Percentiles rank a stretch among this genome's conserved stretches.
Conservation (phyloP, 2,888 invertebrate species). For the Hermaeophaga mercurialis region DNA sequence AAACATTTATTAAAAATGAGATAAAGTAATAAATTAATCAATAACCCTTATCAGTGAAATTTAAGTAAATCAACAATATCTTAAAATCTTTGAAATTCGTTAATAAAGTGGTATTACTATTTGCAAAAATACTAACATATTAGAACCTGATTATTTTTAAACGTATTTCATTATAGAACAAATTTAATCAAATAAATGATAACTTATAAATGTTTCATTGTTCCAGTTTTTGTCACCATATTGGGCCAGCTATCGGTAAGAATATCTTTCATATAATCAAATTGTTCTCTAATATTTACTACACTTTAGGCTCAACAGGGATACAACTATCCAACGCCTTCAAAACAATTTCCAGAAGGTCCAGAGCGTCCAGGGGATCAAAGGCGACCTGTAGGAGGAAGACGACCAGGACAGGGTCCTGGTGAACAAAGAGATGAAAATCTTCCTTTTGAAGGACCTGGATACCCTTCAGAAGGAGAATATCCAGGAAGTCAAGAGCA, state of each 20-base stretch:
- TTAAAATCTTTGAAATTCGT: no score
- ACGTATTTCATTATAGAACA: no score
- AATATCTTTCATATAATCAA: neutral
- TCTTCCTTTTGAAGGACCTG: no score
- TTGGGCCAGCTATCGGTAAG: conserved; percentile 35
- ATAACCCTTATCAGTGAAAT: no score
- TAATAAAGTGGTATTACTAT: no score
- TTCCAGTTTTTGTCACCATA: conserved; percentile 36
- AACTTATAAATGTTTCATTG: no score
- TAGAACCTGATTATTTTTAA: no score
- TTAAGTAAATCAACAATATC: no score
- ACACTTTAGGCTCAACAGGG: conserved; percentile 70
- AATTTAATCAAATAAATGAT: neutral
- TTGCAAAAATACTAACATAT: no score
- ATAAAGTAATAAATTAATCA: no score
- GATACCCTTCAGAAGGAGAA: conserved; percentile 44
- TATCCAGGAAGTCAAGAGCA: conserved; percentile 5
- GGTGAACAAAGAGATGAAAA: no score
- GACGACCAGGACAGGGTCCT: conserved; percentile 2
- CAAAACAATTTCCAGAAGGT: conserved; percentile 61
- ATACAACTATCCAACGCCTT: conserved; percentile 76
- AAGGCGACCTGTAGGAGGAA: conserved; percentile 18
- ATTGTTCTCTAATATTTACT: neutral
- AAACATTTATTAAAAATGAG: no score
- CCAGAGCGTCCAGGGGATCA: conserved; percentile 3